These are phyloP conservation scores for Lithophane leautieri DNA, from an alignment of 2,888 invertebrate genomes.

Conservation along the genomic window DNA sequence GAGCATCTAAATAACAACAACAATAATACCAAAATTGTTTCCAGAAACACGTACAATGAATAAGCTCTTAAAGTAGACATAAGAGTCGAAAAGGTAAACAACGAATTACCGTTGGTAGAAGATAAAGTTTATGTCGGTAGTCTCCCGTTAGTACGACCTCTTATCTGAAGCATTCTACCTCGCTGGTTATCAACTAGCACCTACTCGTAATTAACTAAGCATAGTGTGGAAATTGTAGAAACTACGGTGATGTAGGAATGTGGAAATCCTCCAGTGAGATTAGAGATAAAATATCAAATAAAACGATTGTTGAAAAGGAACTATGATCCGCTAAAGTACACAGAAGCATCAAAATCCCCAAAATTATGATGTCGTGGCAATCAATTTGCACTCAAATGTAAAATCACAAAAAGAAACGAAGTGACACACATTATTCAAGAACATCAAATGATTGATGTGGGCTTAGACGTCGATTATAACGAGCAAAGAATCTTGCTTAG, in stretches of 20 bases:
- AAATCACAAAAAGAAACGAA: constrained; percentile 24
- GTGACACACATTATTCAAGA: constrained; percentile 63
- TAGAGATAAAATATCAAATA: constrained; percentile 6
- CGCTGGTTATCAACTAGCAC: constrained; percentile 61
- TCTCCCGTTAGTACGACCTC: constrained; percentile 71
- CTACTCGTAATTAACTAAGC: constrained; percentile 56
- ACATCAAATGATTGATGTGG: constrained; percentile 56
- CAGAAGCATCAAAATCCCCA: neutral
- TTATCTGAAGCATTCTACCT: constrained; percentile 77
- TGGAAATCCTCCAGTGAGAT: neutral
- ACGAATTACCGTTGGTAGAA: constrained; percentile 70
- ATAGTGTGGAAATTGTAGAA: constrained; percentile 37
- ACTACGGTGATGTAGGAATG: constrained; percentile 9
- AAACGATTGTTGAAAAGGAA: neutral
- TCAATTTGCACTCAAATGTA: constrained; percentile 18
- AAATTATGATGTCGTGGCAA: constrained; percentile 2
- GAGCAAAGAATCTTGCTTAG: constrained; percentile 69
- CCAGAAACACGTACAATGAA: constrained; percentile 31
- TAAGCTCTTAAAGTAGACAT: constrained; percentile 46
- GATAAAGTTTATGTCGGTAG: constrained; percentile 68
- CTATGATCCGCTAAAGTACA: neutral
- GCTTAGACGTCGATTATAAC: constrained; percentile 59
- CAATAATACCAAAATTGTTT: constrained; percentile 33
- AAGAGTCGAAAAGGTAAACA: constrained; percentile 70
- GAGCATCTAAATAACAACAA: constrained; percentile 21